Evolutionary conservation across 2,797 vertebrate species (phyloP), one percentile per base, ranked within the genome.

Genomic region (Gallirallus australis): DNA sequence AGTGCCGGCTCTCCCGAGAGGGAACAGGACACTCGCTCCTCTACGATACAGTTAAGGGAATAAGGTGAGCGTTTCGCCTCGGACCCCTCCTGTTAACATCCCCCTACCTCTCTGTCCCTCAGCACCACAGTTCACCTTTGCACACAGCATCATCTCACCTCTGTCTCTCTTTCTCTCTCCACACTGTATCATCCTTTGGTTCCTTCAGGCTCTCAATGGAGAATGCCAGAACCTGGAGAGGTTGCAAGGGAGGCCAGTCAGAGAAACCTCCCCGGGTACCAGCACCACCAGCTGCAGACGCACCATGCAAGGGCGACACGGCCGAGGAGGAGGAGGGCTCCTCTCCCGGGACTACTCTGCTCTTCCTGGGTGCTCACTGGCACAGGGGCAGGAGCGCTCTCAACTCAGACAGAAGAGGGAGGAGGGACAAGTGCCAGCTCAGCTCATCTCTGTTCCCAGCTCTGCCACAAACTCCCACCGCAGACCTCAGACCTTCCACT

Each of bases 181-280:
- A 97, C 95, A 97, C 93, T 95, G 96, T 95, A 96, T 97, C 96
- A 95, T 97, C 96, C 96, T 97, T 96, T 97, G 96, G 96, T 96
- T 97, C 96, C 96, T 95, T 96, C 96, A 97, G 96, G 96, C 96
- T 97, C 96, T 97, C 96, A 97, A 87, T 96, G 96, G 96, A 97
- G 96, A 97, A 96, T 96, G 96, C 96, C 96, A 96, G 96, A 97
- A 96, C 96, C 96, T 97, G 96, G 96, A 97, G 96, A 97, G 96
- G 96, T 97, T 96, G 96, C 95, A 97, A 97, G 96, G 96, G 96
- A 97, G 96, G 96, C 91, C 94, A 7, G 96, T 97, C 96, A 97
- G 96, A 97, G 94, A 97, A 97, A 96, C 96, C 96, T 97, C 95
- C 94, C 93, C 93, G 63, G 92, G 93, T 45, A 94, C 91, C 96